These are phyloP conservation scores for Phenganax marumi DNA, from an alignment of 92 coral and sea anemone genomes.

Conservation along the genomic window DNA sequence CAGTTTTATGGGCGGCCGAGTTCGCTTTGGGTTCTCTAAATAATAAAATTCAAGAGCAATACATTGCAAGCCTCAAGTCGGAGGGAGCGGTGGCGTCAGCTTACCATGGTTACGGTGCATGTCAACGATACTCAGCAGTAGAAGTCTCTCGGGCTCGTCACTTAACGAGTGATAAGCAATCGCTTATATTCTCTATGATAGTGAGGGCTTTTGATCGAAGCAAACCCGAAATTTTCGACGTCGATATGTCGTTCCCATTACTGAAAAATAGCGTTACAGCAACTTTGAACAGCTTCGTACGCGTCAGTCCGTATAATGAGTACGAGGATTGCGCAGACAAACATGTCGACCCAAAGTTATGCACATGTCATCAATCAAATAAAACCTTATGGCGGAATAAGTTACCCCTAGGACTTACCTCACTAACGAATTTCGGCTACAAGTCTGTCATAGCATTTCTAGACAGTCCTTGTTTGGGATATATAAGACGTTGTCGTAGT, in stretches of 20 bases:
- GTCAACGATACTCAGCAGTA: slow-evolving; percentile 78
- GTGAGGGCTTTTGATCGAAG: slow-evolving; percentile 62
- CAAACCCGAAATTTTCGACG: slow-evolving; percentile 75
- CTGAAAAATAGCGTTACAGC: slow-evolving; percentile 59
- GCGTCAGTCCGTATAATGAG: slow-evolving; percentile 72
- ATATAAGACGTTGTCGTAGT: not conserved
- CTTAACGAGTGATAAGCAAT: slow-evolving; percentile 51
- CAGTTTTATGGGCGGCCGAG: slow-evolving; percentile 76
- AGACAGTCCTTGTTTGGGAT: slow-evolving; percentile 32
- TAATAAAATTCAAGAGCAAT: slow-evolving; percentile 74
- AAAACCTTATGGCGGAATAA: not conserved
- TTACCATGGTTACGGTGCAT: slow-evolving; percentile 71
- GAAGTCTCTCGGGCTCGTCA: slow-evolving; percentile 75
- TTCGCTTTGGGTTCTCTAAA: slow-evolving; percentile 78
- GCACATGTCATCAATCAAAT: slow-evolving; percentile 61
- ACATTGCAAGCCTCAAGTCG: slow-evolving; percentile 35
- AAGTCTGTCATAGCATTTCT: slow-evolving; percentile 3
- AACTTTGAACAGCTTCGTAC: slow-evolving; percentile 56
- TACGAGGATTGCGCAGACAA: slow-evolving; percentile 79
- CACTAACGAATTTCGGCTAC: slow-evolving; percentile 9
- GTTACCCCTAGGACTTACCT: not conserved
- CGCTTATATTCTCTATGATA: slow-evolving; percentile 14
- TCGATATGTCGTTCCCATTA: slow-evolving; percentile 61
- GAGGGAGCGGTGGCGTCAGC: not conserved
- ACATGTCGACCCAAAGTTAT: slow-evolving; percentile 70